Evolutionary conservation across 2,113 vertebrate genomes (phyloP).

Genomic region (Stercorarius parasiticus): DNA sequence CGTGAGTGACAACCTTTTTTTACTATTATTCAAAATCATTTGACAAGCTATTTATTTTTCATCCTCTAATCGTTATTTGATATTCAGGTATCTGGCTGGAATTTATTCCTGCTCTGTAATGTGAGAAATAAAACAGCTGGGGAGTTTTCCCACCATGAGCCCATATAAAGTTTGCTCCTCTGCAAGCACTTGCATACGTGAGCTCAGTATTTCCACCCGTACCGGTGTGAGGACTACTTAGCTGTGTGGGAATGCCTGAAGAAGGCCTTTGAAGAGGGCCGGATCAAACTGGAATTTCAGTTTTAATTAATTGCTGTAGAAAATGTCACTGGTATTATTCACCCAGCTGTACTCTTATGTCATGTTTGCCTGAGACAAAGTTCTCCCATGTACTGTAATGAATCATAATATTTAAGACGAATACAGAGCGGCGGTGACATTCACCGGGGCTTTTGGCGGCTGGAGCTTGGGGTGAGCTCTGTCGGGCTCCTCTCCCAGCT

Average conservation of each 20-base stretch:
- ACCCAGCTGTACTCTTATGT: conserved; percentile 44
- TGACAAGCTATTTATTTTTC: conserved; percentile 5
- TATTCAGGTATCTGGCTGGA: not conserved
- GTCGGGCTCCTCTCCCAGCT: not conserved
- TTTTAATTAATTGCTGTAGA: conserved; percentile 60
- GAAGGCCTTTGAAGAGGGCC: conserved; percentile 56
- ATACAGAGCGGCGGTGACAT: not conserved
- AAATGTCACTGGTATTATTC: conserved; percentile 61
- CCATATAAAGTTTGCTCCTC: not conserved
- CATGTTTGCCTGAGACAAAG: conserved; percentile 63
- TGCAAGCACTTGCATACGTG: not conserved
- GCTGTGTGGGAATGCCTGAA: conserved; percentile 59
- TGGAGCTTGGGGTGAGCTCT: not conserved
- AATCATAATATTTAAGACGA: conserved; percentile 51
- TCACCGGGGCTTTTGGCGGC: not conserved
- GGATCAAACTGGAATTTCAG: conserved; percentile 53
- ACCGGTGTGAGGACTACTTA: not conserved
- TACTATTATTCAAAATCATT: not conserved
- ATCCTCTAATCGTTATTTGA: not conserved
- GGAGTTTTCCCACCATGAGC: not conserved
- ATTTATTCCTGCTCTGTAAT: not conserved
- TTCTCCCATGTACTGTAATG: conserved; percentile 33
- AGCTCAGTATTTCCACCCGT: conserved; percentile 36
- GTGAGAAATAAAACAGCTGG: conserved; percentile 2
- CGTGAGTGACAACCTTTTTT: not conserved